Conservation (phyloP, 2,113 vertebrate species). For the Saguinus imperator region DNA sequence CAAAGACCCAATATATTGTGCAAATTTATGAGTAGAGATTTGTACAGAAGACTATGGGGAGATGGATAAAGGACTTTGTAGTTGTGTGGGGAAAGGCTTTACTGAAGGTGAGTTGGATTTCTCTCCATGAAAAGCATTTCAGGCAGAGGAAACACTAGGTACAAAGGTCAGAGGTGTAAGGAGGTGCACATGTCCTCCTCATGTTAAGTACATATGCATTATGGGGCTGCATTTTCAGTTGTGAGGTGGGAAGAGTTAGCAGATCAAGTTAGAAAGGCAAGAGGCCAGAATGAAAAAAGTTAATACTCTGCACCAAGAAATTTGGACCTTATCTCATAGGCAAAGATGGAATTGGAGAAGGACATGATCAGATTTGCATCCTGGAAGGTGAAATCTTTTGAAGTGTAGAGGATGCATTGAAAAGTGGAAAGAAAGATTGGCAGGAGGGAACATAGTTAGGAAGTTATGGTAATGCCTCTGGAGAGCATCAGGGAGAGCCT, state of each 20-base stretch:
- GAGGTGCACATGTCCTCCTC: fast-evolving
- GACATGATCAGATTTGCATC: background rate
- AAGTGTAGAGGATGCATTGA: background rate
- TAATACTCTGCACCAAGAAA: background rate
- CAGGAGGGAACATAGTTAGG: background rate
- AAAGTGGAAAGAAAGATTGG: conserved; percentile 2
- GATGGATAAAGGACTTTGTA: background rate
- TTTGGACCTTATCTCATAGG: background rate
- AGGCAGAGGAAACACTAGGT: background rate
- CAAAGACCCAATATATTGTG: background rate
- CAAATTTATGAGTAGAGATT: background rate
- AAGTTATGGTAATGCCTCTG: background rate
- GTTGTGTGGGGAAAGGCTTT: background rate
- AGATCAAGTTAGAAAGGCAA: background rate
- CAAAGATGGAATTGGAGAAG: background rate
- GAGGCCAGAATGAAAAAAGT: background rate
- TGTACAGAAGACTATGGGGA: background rate
- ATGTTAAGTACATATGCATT: background rate
- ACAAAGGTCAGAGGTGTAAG: background rate
- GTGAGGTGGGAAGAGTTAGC: background rate
- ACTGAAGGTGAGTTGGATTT: background rate
- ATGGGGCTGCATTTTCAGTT: background rate
- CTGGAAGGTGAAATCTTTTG: conserved; percentile 19
- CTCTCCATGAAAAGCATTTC: background rate
- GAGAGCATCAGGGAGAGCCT: background rate